Conservation (phyloP, 2,113 vertebrate genomes). For the Anolis sagrei region DNA sequence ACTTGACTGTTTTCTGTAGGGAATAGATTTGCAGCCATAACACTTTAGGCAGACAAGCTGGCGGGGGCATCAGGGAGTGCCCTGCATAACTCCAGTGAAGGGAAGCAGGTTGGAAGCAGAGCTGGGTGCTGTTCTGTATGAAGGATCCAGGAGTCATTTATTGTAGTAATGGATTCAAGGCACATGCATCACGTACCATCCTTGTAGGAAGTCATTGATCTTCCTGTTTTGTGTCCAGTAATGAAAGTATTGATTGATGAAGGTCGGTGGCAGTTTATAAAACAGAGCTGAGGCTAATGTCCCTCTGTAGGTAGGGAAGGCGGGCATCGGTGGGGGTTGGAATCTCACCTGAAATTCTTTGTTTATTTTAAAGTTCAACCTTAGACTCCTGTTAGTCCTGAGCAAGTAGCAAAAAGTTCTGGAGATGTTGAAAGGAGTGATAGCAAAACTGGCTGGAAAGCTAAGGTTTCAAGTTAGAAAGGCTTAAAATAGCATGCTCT, state of each 20-base stretch:
- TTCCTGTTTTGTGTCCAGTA: conserved; percentile 57
- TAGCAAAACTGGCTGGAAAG: neutral
- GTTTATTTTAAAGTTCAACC: neutral
- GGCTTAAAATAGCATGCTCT: neutral
- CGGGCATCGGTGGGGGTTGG: conserved; percentile 6
- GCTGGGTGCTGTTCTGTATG: conserved; percentile 36
- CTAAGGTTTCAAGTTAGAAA: neutral
- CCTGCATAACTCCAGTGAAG: neutral
- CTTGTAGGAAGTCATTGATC: conserved; percentile 66
- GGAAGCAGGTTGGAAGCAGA: conserved; percentile 30
- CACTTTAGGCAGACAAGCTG: neutral
- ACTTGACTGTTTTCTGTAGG: conserved; percentile 59
- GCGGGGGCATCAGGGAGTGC: neutral
- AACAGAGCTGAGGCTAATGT: conserved; percentile 32
- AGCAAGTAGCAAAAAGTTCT: neutral
- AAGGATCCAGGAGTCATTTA: conserved; percentile 37
- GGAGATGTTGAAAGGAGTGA: neutral
- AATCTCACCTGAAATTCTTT: neutral
- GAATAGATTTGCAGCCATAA: conserved; percentile 44
- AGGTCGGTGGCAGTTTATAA: conserved; percentile 65
- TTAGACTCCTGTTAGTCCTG: neutral
- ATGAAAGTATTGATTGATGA: conserved; percentile 74
- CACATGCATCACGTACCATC: conserved; percentile 38
- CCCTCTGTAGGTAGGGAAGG: neutral
- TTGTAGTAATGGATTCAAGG: conserved; percentile 46